Base-by-base conservation (phyloP, 2,888 invertebrate species). In the Spisula solida region DNA sequence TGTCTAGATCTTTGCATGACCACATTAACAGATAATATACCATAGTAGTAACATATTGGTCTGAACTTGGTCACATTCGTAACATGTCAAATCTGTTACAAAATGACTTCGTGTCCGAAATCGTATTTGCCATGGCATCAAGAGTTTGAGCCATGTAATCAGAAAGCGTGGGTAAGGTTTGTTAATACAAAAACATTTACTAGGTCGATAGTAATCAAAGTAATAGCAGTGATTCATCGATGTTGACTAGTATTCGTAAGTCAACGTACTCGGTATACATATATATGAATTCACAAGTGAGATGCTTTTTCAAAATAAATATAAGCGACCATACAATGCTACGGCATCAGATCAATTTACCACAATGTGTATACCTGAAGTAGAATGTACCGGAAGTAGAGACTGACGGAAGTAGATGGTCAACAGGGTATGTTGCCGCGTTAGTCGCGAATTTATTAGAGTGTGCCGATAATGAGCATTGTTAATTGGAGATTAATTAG, bases 401-500 rank as follows among this genome's bases (percentile, higher is more conserved):
- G 8, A 41, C 41, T 41, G 8, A 2, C 41, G 41, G 8, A 41
- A 41, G 41, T 41, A 66, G 60, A 66, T 66, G 60, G 10, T 66
- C n/a, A 4, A 66, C 60, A 66, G 20, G 20, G 60, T 6, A 25
- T 25, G 60, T 66, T 66, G 60, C 20, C n/a, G 4, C 10, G 60
- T 66, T 10, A 25, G 60, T 25, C 25, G 75, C 2, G 34, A 31
- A 75, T 75, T 75, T 31, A 34, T 75, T 31, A 34, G 34, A 12
- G 75, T 14, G 29, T 16, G 18, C 34, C 29, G 31, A 75, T 75
- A 31, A 75, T 75, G 29, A 75, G 75, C 75, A 16, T 25, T 56
- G 56, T 55, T 79, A 85, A 85, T 85, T 85, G 48, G 31, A 85
- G 78, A 78, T 85, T 85, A 78, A 85, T 85, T 55, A 6, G 85